A percentile compares a stretch with the other conserved stretches of the same genome.
phyloP scores from a whole-genome alignment of 2,888 invertebrate genomes.

The Chydorus sphaericus region DNA sequence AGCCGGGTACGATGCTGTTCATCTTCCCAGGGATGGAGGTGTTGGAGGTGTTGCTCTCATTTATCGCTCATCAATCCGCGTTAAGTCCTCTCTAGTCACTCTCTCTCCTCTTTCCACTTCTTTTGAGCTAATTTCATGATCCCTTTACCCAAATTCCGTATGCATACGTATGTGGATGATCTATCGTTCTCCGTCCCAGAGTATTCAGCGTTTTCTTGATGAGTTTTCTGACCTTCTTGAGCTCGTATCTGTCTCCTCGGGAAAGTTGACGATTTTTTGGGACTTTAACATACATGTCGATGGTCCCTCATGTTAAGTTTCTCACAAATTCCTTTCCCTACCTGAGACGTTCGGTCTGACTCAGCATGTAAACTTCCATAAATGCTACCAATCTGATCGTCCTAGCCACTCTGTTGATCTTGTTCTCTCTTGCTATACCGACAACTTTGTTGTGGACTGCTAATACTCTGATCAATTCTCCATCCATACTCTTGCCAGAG shows the following conservation, averaged over 20 bases:
- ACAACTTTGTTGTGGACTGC: not conserved
- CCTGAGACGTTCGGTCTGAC: not conserved
- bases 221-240: not conserved
- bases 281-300: not conserved
- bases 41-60: conserved; percentile 1
- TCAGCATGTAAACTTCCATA: not conserved
- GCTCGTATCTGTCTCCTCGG: not conserved
- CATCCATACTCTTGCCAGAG: not conserved
- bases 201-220: not conserved
- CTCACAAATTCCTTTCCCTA: not conserved
- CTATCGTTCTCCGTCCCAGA: not conserved
- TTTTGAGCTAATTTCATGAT: not conserved
- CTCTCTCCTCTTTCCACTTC: not conserved
- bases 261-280: not conserved
- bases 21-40: not conserved
- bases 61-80: not conserved
- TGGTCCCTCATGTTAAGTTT: not conserved
- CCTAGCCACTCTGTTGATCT: conserved; percentile 2
- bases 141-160: not conserved
- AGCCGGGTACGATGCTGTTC: not conserved
- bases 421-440: conserved; percentile 10
- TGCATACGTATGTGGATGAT: not conserved
- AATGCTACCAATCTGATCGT: not conserved
- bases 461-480: not conserved
- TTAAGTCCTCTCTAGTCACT: not conserved